Base-by-base conservation (phyloP, 2,113 vertebrate genomes). In the Acanthisitta chloris region DNA sequence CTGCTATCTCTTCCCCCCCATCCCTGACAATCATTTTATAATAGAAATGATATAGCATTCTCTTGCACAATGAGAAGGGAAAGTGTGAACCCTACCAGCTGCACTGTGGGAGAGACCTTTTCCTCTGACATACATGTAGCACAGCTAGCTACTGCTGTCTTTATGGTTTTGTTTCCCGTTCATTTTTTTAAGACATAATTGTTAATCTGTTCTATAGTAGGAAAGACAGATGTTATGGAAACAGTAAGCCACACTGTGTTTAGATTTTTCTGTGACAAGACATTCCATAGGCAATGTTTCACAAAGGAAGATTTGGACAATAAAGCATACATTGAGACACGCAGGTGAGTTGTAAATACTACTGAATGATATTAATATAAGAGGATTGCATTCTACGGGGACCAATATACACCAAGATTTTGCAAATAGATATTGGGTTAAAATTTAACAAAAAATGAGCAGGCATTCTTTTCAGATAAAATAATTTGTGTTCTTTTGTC, bases 201-300 rank as follows among this genome's bases (percentile, higher is more conserved):
- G 94, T 97, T 97, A 96, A 97, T 98, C 92, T 97, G 72, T 82
- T 98, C 80, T 96, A 94, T 93, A 97, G 96, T 57, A 97, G 95
- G 96, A 97, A 97, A 98, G 96, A 98, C 97, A 98, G 97, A 98
- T 98, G 97, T 98, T 98, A 97, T 97, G 95, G 97, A 98, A 98
- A 98, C 96, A 96, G 84, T 97, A 95, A 97, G 87, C 88, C 88
- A 90, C 89, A 93, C 76, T 97, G 78, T 52, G 79, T 86, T 94
- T 83, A 91, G 91, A 96, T 89, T 96, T 91, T 95, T 97, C 84
- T 86, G 45, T 88, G 88, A 79, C 74, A 92, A 95, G 95, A 90
- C 86, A 94, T 95, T 97, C 94, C 88, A 96, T 81, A 94, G 69
- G 76, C 91, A 97, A 87, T 72, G 28, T 73, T 96, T 96, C 95